Evolutionary conservation across 2,888 invertebrate species (phyloP), one percentile per base, ranked within the genome.

Genomic region (Frankliniella intonsa): DNA sequence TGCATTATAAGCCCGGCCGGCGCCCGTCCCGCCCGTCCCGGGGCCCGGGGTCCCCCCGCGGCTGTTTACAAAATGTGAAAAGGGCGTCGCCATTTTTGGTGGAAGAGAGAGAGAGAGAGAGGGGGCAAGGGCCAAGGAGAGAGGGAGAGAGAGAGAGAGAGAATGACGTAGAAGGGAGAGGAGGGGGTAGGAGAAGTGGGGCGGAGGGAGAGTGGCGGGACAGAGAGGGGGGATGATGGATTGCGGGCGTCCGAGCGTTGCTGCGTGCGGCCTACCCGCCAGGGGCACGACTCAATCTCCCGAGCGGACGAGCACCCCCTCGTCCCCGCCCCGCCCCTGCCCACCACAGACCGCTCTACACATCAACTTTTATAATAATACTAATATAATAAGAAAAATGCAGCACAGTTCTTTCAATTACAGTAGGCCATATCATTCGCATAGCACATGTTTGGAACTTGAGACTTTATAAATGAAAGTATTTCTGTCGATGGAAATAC

Each of bases 31-130:
- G 12, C 69, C 9, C 69, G 22, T 22, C 69, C 69, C 9, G 55
- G 14, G 19, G n/a, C 62, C 11, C 62, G 11, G 7, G 19, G 14
- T n/a, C 62, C 62, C 62, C 62, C 62, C 62, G 62, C 62, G 62
- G 62, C 62, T 76, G 69, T 76, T 76, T 76, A 76, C 69, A 76
- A 76, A 76, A 76, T 76, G 55, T 19, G 55, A 19, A 55, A 55
- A 55, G 55, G 55, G 55, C 55, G 10, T 14, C 55, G 14, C 55
- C 55, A 10, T 55, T 55, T 55, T 55, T 55, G 55, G 11, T 19
- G 55, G 38, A 38, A 38, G 38, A 38, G 38, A 38, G 38, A 38
- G 38, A 38, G 5, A 38, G 3, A 5, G 38, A 38, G 38, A 38
- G n/a, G n/a, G n/a, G n/a, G n/a, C n/a, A n/a, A n/a, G n/a, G n/a